Evolutionary conservation across 1,140 invertebrate genomes (phyloP).

Genomic region (Cheumatopsyche charites): DNA sequence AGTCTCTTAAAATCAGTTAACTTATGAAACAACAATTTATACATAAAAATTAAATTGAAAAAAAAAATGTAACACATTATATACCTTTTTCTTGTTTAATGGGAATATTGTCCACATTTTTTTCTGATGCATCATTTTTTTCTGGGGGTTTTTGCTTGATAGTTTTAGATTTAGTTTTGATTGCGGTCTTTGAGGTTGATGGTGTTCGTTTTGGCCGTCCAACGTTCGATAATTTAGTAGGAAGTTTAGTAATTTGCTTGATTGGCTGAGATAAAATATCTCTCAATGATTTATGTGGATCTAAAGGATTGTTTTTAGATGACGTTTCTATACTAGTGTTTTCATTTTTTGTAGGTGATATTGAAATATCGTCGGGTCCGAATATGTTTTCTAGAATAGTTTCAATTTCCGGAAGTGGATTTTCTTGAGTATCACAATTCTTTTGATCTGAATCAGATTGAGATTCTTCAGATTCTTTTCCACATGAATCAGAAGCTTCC

Average conservation of each 20-base stretch:
- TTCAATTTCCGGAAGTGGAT: slow-evolving; percentile 26
- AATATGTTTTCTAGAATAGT: slow-evolving; percentile 34
- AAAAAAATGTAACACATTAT: too few relatives aligned
- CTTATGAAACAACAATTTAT: too few relatives aligned
- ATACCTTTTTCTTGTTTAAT: slow-evolving; percentile 21
- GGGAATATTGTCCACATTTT: too few relatives aligned
- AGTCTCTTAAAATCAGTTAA: too few relatives aligned
- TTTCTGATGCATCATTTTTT: too few relatives aligned
- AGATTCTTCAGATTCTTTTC: too few relatives aligned
- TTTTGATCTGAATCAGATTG: neutral
- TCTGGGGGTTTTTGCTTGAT: slow-evolving; percentile 1
- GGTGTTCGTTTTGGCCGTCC: slow-evolving; percentile 28
- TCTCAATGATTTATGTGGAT: slow-evolving; percentile 5
- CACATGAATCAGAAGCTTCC: too few relatives aligned
- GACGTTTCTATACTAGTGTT: neutral
- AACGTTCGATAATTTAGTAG: neutral
- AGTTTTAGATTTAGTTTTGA: slow-evolving; percentile 7
- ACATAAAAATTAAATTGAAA: neutral
- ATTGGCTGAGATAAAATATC: neutral
- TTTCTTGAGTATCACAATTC: neutral
- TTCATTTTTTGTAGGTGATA: neutral
- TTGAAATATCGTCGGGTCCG: slow-evolving; percentile 1
- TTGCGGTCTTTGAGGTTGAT: neutral
- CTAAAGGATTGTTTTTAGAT: neutral
- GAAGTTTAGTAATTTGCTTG: neutral